Evolutionary conservation across 64 coral and sea anemone species (phyloP), one percentile per base, ranked within the genome.

Genomic region (Hydrozoanthus tunicans): DNA sequence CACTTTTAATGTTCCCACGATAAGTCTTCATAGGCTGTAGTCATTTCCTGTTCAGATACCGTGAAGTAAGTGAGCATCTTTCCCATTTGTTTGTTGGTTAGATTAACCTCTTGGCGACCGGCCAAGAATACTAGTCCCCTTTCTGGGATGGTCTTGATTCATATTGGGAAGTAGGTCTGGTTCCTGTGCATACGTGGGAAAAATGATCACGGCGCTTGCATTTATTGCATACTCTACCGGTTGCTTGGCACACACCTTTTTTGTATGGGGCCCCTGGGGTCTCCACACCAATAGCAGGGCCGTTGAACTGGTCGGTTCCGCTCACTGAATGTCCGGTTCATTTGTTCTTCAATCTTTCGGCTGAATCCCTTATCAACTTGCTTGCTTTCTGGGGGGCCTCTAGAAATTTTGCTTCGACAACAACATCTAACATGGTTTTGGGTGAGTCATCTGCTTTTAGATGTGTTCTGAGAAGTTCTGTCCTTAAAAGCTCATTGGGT

Each of bases 381-480:
- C 78, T 91, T 71, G 57, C 79, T 0, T 58, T 67, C 3, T 91
- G 13, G 62, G 89, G 63, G 13, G 89, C 76, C 52, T 91, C 77
- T 58, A 91, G 26, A 43, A 76, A 74, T 67, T 69, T 79, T 62
- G 89, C 75, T 79, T 79, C 61, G 20, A 62, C 58, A 3, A 91
- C 53, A 25, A 91, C 63, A 80, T 91, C 67, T 9, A 7, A 5
- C 77, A 81, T 72, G 55, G 53, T 81, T 80, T 81, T 91, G 2
- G 64, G 77, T 8, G 64, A 60, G 61, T 81, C 59, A 17, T 91
- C 53, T 7, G 77, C 51, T 60, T 91, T 81, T 5, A 73, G 15
- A 73, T 91, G 90, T 82, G 78, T 91, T 91, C 78, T 82, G 15
- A 91, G 90, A 13, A 91, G 65, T 61, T 91, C 78, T 51, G 67